Evolutionary conservation across 2,113 vertebrate species (phyloP).

Genomic region (Rhipidura dahli): DNA sequence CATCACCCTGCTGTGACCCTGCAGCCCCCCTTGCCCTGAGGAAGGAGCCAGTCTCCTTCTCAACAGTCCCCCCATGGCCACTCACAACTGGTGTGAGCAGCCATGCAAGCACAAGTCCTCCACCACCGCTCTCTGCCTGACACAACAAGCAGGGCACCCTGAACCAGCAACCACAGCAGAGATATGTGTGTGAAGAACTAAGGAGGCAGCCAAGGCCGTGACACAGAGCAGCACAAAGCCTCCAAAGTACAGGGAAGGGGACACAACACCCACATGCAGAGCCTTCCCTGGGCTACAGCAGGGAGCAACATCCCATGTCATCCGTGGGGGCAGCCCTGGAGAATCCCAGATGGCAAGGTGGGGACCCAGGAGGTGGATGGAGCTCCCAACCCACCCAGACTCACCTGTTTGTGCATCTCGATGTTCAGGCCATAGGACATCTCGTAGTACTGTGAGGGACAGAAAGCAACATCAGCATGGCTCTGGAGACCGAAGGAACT

Average conservation of each 20-base stretch:
- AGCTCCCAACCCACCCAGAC: neutral
- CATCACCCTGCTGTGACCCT: neutral
- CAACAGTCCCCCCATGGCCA: rapidly evolving
- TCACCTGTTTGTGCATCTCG: slow-evolving; percentile 78
- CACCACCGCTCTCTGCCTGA: neutral
- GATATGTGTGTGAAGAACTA: rapidly evolving
- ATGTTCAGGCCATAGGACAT: slow-evolving; percentile 78
- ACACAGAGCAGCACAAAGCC: neutral
- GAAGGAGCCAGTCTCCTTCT: neutral
- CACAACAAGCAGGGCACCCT: neutral
- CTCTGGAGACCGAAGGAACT: neutral
- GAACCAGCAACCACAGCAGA: neutral
- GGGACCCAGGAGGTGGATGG: neutral
- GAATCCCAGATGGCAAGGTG: rapidly evolving
- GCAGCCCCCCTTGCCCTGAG: neutral
- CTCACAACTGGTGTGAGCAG: neutral
- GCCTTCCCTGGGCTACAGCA: neutral
- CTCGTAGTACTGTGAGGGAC: slow-evolving; percentile 70
- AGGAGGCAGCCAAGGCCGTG: neutral
- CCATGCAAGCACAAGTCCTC: neutral
- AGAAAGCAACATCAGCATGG: neutral
- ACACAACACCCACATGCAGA: neutral
- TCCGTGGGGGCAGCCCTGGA: rapidly evolving
- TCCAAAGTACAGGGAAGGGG: neutral
- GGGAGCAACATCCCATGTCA: rapidly evolving